These are phyloP conservation scores for Trichomycterus rosablanca DNA, from an alignment of 2,113 vertebrate genomes.

Conservation along the genomic window DNA sequence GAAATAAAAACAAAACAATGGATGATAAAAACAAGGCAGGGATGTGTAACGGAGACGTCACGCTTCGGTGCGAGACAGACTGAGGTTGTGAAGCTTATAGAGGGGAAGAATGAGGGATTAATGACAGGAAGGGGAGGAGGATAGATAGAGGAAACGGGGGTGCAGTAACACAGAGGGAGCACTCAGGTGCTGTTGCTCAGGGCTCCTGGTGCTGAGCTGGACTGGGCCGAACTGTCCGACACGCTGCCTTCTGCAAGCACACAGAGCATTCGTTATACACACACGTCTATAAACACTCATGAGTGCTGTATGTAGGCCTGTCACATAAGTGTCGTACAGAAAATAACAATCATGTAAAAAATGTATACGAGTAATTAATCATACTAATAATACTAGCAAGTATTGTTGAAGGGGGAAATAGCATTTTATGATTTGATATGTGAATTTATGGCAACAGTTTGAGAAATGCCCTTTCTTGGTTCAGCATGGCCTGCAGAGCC, in stretches of 20 bases:
- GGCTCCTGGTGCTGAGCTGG: conserved; percentile 71
- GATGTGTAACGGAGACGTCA: neutral
- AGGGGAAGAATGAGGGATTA: conserved; percentile 53
- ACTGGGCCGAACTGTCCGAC: conserved; percentile 72
- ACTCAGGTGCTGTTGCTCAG: conserved; percentile 76
- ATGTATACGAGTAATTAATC: no score
- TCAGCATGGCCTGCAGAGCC: no score
- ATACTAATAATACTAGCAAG: no score
- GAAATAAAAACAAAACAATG: neutral
- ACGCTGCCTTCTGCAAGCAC: conserved; percentile 68
- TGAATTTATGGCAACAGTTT: no score
- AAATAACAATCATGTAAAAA: no score
- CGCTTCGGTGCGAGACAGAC: conserved; percentile 1
- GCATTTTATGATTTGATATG: no score
- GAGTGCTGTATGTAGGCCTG: neutral
- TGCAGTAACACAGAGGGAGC: conserved; percentile 39
- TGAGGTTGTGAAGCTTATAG: conserved; percentile 47
- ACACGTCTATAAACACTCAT: neutral
- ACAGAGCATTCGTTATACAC: conserved; percentile 34
- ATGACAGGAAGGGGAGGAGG: conserved; percentile 42
- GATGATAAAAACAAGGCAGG: neutral
- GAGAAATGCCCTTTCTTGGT: no score
- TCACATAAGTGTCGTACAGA: no score
- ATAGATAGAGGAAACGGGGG: conserved; percentile 45
- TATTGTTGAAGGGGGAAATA: no score